Conservation (phyloP, 2,888 invertebrate genomes). For the Drosophila suboccidentalis region DNA sequence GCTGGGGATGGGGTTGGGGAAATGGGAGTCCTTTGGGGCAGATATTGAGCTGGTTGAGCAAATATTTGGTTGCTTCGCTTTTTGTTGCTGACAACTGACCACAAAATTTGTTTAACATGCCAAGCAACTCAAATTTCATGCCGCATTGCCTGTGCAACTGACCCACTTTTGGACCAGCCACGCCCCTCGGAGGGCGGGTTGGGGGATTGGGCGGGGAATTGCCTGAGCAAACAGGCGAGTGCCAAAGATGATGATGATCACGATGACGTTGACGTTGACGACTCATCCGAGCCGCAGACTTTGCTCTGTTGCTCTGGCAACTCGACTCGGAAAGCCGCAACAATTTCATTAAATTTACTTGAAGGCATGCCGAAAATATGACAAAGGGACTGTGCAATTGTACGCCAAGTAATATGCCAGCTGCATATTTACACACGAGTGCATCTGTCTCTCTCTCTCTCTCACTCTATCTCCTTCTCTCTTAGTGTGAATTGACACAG, state of each 20-base stretch:
- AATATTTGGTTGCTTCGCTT: slow-evolving; percentile 69
- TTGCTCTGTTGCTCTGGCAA: slow-evolving; percentile 59
- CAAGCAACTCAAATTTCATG: slow-evolving; percentile 73
- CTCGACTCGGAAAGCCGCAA: slow-evolving; percentile 66
- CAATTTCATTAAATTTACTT: slow-evolving; percentile 74
- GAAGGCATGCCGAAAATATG: slow-evolving; percentile 60
- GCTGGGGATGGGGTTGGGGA: neutral
- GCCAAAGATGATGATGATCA: slow-evolving; percentile 40
- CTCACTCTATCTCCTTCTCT: neutral
- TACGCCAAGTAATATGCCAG: slow-evolving; percentile 45
- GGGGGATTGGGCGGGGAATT: slow-evolving; percentile 15
- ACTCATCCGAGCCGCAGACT: slow-evolving; percentile 46
- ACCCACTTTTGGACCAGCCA: slow-evolving; percentile 44
- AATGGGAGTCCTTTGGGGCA: neutral
- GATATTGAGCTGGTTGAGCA: slow-evolving; percentile 64
- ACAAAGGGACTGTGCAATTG: slow-evolving; percentile 61
- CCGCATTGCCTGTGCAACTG: slow-evolving; percentile 73
- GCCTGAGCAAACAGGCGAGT: slow-evolving; percentile 51
- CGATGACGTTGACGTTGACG: slow-evolving; percentile 29
- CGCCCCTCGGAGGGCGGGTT: neutral
- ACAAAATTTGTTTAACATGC: slow-evolving; percentile 74
- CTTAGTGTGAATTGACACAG: slow-evolving; percentile 2
- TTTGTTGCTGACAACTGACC: slow-evolving; percentile 73
- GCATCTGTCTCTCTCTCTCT: slow-evolving; percentile 14
- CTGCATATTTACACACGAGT: slow-evolving; percentile 45